phyloP scores from a whole-genome alignment of 2,888 invertebrate genomes.

The Rambutsinella grinnellia region DNA sequence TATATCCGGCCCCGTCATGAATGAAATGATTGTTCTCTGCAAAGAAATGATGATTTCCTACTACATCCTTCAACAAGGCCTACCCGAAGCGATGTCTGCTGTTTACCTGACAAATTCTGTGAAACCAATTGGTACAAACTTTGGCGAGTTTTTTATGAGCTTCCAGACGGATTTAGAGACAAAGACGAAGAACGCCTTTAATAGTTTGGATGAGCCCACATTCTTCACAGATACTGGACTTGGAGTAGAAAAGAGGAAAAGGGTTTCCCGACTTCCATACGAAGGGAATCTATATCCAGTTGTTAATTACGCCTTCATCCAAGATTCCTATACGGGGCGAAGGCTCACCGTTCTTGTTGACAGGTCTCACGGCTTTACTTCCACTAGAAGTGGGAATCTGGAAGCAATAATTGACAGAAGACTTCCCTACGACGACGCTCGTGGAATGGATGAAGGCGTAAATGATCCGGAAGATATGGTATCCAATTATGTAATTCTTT shows the following conservation, averaged over 20 bases:
- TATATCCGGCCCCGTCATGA: slow-evolving; percentile 31
- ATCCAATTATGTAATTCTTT: slow-evolving; percentile 86
- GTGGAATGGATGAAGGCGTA: slow-evolving; percentile 96
- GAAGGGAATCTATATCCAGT: slow-evolving; percentile 98
- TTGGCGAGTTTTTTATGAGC: slow-evolving; percentile 87
- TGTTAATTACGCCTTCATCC: slow-evolving; percentile 89
- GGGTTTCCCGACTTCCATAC: slow-evolving; percentile 83
- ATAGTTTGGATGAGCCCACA: slow-evolving; percentile 72
- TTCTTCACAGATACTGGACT: slow-evolving; percentile 96
- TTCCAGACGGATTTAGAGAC: slow-evolving; percentile 84
- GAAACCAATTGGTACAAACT: slow-evolving; percentile 20
- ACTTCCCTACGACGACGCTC: slow-evolving; percentile 92
- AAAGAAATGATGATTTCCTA: slow-evolving; percentile 38
- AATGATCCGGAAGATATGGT: slow-evolving; percentile 89
- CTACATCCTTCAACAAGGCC: slow-evolving; percentile 27
- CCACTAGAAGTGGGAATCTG: slow-evolving; percentile 88
- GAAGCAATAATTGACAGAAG: slow-evolving; percentile 96
- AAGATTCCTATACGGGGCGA: slow-evolving; percentile 74
- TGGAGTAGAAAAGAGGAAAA: slow-evolving; percentile 86
- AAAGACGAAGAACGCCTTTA: slow-evolving; percentile 76
- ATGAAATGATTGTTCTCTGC: slow-evolving; percentile 34
- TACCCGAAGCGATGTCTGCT: slow-evolving; percentile 27
- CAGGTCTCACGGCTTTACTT: slow-evolving; percentile 73
- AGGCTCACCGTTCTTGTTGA: slow-evolving; percentile 74
- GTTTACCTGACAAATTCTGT: slow-evolving; percentile 33